These are phyloP conservation scores for Sarcophaga bullata DNA, from an alignment of 1,140 invertebrate species.

Conservation along the genomic window DNA sequence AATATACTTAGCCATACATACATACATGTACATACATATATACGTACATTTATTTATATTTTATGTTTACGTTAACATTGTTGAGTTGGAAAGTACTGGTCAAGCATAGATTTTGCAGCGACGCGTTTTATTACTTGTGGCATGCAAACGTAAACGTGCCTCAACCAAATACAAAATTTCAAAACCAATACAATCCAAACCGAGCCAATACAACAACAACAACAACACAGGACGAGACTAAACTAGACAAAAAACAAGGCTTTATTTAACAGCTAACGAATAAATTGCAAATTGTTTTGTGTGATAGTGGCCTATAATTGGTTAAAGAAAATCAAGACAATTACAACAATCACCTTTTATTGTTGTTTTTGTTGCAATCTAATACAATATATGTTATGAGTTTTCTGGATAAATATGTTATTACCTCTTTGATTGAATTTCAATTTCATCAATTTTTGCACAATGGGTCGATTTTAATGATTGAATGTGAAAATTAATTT, in stretches of 20 bases:
- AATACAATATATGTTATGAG: background rate
- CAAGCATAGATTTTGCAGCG: slow-evolving; percentile 25
- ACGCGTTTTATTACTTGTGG: slow-evolving; percentile 32
- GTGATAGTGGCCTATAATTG: slow-evolving; percentile 39
- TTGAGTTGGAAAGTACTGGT: slow-evolving; percentile 32
- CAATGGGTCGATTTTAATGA: background rate
- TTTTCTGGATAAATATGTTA: background rate
- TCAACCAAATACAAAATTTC: slow-evolving; percentile 3
- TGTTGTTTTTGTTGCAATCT: background rate
- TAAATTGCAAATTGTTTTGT: slow-evolving; percentile 30
- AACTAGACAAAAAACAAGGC: background rate
- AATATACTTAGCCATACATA: too few species aligned
- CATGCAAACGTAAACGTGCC: slow-evolving; percentile 18
- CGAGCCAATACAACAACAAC: too few species aligned
- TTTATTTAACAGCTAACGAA: slow-evolving; percentile 13
- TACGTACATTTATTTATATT: too few species aligned
- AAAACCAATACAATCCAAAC: slow-evolving; percentile 1
- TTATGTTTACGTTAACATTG: background rate
- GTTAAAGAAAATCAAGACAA: slow-evolving; percentile 11
- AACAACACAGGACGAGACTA: background rate
- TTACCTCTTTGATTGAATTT: background rate
- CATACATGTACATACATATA: too few species aligned
- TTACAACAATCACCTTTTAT: background rate
- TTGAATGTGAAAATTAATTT: background rate
- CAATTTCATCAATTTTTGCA: background rate